Conservation (phyloP, 2,113 vertebrate genomes). For the Perccottus glenii region DNA sequence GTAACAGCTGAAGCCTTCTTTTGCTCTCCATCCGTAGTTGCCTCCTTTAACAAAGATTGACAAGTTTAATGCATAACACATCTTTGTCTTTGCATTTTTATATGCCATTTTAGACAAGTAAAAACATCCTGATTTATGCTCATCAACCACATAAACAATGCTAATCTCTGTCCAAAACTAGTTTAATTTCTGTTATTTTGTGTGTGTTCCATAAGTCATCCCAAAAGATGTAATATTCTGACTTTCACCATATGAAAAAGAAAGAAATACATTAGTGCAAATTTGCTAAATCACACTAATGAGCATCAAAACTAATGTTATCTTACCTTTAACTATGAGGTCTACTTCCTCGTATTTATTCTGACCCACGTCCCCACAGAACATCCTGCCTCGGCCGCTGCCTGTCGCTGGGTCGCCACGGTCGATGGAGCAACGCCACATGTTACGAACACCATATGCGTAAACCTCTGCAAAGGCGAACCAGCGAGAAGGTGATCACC, state of each 20-base stretch:
- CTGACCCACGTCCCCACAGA: conserved; percentile 86
- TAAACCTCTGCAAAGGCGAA: conserved; percentile 71
- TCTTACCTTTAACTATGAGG: conserved; percentile 76
- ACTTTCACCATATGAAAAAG: not conserved
- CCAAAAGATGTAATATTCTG: not conserved
- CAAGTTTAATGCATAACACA: conserved; percentile 2
- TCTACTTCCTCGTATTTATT: conserved; percentile 86
- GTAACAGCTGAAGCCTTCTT: conserved; percentile 85
- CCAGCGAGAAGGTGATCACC: no score
- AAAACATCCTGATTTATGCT: no score
- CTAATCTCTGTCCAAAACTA: no score
- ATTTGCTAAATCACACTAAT: not conserved
- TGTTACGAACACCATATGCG: conserved; percentile 85
- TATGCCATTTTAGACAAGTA: no score
- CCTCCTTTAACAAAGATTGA: conserved; percentile 65
- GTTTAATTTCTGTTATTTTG: no score
- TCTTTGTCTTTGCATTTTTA: not conserved
- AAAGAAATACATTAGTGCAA: not conserved
- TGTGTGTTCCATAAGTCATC: not conserved
- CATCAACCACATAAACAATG: no score
- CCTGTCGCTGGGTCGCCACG: conserved; percentile 75
- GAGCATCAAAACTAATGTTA: not conserved
- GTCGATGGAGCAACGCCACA: conserved; percentile 87
- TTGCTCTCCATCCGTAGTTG: conserved; percentile 86
- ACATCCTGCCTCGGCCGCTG: conserved; percentile 74